Evolutionary conservation across 2,113 vertebrate genomes (phyloP).

Genomic region (Strix uralensis): DNA sequence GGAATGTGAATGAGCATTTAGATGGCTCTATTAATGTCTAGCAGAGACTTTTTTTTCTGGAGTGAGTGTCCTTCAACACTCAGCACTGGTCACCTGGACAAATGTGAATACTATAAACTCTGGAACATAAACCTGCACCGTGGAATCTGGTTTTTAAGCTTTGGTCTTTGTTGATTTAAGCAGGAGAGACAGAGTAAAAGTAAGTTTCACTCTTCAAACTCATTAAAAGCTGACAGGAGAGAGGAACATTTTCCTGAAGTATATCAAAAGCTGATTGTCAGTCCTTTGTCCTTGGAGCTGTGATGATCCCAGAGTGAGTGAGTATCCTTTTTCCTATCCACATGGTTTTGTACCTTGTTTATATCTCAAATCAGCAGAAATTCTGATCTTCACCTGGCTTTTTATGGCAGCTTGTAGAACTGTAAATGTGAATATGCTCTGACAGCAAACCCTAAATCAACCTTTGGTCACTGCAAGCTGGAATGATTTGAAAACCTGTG

Average conservation of each 20-base stretch:
- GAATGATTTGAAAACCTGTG: constrained; percentile 25
- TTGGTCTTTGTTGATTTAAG: not conserved
- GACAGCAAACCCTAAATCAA: constrained; percentile 16
- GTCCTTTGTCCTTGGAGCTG: not conserved
- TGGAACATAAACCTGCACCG: not conserved
- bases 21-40: not conserved
- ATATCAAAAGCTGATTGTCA: not conserved
- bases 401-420: constrained; percentile 13
- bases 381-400: not conserved
- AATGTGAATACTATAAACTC: not conserved
- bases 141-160: not conserved
- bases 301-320: not conserved
- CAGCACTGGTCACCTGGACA: not conserved
- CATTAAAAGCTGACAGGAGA: not conserved
- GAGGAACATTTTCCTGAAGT: not conserved
- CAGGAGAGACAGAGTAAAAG: not conserved
- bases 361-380: not conserved
- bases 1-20: not conserved
- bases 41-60: not conserved
- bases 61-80: not conserved
- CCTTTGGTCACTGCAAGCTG: constrained; percentile 28
- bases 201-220: not conserved
- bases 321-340: not conserved
- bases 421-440: not conserved
- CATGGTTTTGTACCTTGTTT: not conserved